Conservation (phyloP, 2,113 vertebrate species). For the Oceanites oceanicus region DNA sequence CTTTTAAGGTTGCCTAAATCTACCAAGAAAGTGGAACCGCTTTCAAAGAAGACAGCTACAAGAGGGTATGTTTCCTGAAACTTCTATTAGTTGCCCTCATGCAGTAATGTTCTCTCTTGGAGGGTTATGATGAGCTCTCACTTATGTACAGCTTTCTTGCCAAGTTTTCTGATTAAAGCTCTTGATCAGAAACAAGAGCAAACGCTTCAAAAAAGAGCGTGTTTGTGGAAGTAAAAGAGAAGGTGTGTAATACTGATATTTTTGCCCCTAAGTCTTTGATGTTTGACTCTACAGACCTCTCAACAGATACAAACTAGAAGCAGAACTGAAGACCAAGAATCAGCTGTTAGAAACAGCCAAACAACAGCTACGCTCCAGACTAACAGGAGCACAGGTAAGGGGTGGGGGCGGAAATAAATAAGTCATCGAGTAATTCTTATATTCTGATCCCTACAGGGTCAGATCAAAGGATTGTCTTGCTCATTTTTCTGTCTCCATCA, state of each 20-base stretch:
- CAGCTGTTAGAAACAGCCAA: slow-evolving; percentile 70
- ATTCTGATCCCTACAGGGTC: background rate
- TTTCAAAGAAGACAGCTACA: slow-evolving; percentile 2
- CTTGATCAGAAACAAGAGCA: background rate
- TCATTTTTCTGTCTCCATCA: background rate
- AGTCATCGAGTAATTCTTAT: background rate
- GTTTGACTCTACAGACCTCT: slow-evolving; percentile 24
- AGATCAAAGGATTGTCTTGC: background rate
- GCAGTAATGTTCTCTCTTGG: background rate
- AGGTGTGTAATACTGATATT: background rate
- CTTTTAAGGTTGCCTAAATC: slow-evolving; percentile 52
- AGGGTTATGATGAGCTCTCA: background rate
- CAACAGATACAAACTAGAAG: slow-evolving; percentile 63
- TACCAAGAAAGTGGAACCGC: slow-evolving; percentile 13
- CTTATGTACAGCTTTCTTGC: background rate
- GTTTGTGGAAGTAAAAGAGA: background rate
- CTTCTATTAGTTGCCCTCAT: background rate
- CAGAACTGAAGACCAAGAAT: slow-evolving; percentile 72
- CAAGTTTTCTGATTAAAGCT: background rate
- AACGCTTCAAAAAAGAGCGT: background rate
- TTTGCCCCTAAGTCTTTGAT: background rate
- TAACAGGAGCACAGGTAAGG: slow-evolving; percentile 69
- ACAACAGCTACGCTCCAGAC: slow-evolving; percentile 59
- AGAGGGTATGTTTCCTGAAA: slow-evolving; percentile 33
- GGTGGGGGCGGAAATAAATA: background rate